Evolutionary conservation across 2,797 vertebrate genomes (phyloP).

Genomic region (Falco naumanni): DNA sequence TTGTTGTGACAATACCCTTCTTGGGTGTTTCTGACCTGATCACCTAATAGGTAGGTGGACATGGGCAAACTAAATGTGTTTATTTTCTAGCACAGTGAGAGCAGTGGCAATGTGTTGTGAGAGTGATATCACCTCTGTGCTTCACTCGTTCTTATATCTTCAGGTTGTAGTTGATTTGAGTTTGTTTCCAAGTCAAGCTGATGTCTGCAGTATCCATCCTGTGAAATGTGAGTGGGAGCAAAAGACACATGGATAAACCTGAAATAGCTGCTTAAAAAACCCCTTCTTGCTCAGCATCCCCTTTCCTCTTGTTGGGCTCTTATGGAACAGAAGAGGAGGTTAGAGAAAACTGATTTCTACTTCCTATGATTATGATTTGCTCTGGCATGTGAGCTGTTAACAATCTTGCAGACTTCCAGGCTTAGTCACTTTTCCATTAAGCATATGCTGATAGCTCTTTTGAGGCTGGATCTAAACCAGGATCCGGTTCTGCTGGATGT

Average conservation of each 20-base stretch:
- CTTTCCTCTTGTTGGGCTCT: not conserved
- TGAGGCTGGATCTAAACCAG: not conserved
- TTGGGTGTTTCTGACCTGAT: not conserved
- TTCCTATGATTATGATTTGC: not conserved
- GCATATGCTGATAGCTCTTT: not conserved
- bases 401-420: not conserved
- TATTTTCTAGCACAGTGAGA: not conserved
- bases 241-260: not conserved
- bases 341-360: not conserved
- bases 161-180: not conserved
- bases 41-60: not conserved
- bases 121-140: not conserved
- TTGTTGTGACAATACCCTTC: not conserved
- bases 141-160: not conserved
- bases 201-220: not conserved
- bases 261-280: not conserved
- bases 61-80: not conserved
- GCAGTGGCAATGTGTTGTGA: not conserved
- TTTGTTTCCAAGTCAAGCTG: not conserved
- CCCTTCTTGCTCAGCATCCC: not conserved
- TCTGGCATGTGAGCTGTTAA: not conserved
- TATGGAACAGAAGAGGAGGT: not conserved
- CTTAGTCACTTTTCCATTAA: not conserved
- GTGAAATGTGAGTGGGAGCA: not conserved
- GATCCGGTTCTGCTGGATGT: not conserved